Evolutionary conservation across 1,140 invertebrate genomes (phyloP), one percentile per base, ranked within the genome.

Genomic region (Cyclargus thomasi): DNA sequence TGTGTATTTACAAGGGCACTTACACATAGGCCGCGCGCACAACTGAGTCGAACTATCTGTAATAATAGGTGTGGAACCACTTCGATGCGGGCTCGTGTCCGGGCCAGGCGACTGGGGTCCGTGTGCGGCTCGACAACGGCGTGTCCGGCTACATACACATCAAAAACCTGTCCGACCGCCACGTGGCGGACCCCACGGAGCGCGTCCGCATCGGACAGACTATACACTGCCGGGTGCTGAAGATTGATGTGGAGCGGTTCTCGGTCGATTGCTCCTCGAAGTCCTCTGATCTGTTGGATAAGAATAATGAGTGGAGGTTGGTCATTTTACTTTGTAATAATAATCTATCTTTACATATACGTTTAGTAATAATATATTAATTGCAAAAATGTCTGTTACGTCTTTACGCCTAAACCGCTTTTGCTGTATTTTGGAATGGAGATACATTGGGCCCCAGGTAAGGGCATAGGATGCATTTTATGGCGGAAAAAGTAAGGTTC

Each of bases 21-120:
- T n/a, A n/a, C n/a, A n/a, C n/a, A n/a, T n/a, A n/a, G n/a, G n/a
- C n/a, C n/a, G n/a, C n/a, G n/a, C n/a, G n/a, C n/a, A n/a, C n/a
- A n/a, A n/a, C n/a, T n/a, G n/a, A n/a, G n/a, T n/a, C n/a, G n/a
- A n/a, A n/a, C n/a, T n/a, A 18, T 53, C 36, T 55, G 16, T n/a
- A n/a, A 53, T 17, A 66, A 65, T 62, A 91, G 90, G 90, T 99
- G 4, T 99, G 98, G 98, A 98, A 97, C 91, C 98, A 99, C 90
- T 99, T 99, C 91, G 98, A 99, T 90, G 95, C 97, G 53, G 96
- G 96, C 36, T 94, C 95, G 20, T 99, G 99, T 92, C 97, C 97
- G 0, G 99, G 99, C 0, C 96, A 98, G 88, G 97, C 98, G 1
- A 96, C 96, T 0, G 99, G 99, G 1, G 95, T 99, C 0, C 93